Percentiles rank a stretch among this genome's conserved stretches.
phyloP scores from a whole-genome alignment of 2,797 vertebrate genomes.

The Pseudopleuronectes americanus region DNA sequence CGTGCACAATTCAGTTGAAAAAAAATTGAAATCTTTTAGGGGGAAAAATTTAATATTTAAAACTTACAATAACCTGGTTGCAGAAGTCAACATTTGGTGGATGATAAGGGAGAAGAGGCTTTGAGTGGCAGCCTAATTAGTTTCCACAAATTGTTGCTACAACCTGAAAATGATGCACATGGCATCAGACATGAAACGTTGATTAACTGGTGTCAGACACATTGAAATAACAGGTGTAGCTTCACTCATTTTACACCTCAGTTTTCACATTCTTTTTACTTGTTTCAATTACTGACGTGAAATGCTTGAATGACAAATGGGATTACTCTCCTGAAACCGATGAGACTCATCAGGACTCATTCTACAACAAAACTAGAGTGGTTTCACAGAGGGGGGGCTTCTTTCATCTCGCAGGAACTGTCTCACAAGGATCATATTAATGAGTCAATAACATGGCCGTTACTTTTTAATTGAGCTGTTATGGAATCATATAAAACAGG shows the following conservation, averaged over 20 bases:
- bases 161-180: neutral
- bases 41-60: no score
- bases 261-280: neutral
- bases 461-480: neutral
- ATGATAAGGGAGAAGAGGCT: neutral
- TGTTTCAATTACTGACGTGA: neutral
- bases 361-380: neutral
- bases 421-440: neutral
- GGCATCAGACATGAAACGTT: neutral
- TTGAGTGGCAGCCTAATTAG: conserved; percentile 6
- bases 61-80: no score
- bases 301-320: neutral
- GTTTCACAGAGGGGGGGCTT: neutral
- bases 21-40: no score
- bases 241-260: neutral
- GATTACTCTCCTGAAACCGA: no score
- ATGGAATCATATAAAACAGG: neutral
- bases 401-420: neutral
- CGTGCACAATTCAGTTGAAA: no score
- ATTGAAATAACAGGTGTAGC: conserved; percentile 2
- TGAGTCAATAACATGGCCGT: neutral
- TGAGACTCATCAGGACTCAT: neutral
- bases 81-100: neutral
- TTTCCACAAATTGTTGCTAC: neutral
- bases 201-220: neutral